Evolutionary conservation across 1,140 invertebrate genomes (phyloP), one percentile per base, ranked within the genome.

Genomic region (Vanessa tameamea): DNA sequence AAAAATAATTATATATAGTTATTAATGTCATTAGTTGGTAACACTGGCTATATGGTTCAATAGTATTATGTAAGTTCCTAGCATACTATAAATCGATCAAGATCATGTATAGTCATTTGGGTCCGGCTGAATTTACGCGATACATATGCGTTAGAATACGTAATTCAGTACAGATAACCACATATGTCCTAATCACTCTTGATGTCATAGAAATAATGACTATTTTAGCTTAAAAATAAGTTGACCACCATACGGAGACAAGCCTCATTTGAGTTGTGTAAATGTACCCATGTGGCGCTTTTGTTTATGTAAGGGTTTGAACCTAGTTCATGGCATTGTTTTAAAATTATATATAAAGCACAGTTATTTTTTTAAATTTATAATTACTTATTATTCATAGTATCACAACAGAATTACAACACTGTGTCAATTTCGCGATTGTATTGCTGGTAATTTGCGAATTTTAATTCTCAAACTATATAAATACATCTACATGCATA

Each of bases 211-310:
- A 5, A 16, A 68, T 59, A 57, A 68, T 43, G 16, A 16, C 15
- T 47, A 47, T 47, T 57, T 55, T 68, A 9, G 31, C 53, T 20
- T 57, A 14, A 6, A 53, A 23, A 31, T 16, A 68, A 47, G 12
- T 57, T 47, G 16, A 16, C 20, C 12, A 2, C 66, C 47, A 31
- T 67, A 67, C 51, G 53, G 20, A 4, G 31, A 57, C 53, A 68
- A 68, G 48, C 50, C 66, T 57, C 51, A 57, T 57, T 69, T 69
- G 66, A 57, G 66, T 55, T 69, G 66, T 69, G 51, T 65, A 57
- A 68, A 57, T 59, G 43, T 69, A 69, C 53, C 53, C 66, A 47
- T 57, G 53, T 68, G 51, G 26, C 31, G 57, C 57, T 69, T 55
- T 55, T 47, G 37, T 23, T 59, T 59, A n/a, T n/a, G n/a, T n/a